Evolutionary conservation across 92 coral and sea anemone genomes (phyloP).

Genomic region (Parazoanthus darwini): DNA sequence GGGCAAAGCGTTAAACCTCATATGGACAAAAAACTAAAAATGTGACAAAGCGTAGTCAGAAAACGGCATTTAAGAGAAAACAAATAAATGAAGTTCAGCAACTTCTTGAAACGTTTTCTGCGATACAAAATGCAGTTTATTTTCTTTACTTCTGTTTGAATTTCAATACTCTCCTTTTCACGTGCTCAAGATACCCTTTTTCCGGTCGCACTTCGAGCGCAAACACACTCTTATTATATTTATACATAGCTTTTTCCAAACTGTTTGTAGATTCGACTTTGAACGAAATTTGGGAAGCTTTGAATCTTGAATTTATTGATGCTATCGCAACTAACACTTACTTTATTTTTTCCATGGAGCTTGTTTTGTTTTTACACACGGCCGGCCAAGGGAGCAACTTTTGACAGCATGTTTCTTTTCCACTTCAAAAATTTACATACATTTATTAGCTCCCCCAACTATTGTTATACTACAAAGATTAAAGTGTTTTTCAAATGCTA

Average conservation of each 20-base stretch:
- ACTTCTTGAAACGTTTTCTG: neutral
- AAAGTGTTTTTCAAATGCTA: neutral
- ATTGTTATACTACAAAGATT: neutral
- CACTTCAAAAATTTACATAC: slow-evolving; percentile 6
- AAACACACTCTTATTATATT: neutral
- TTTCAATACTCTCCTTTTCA: neutral
- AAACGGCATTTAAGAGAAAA: neutral
- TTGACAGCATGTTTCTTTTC: neutral
- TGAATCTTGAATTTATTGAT: neutral
- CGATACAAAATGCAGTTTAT: neutral
- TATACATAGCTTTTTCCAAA: neutral
- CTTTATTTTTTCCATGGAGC: too few relatives aligned
- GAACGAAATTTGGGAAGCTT: neutral
- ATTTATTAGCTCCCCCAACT: neutral
- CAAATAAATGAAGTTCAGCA: neutral
- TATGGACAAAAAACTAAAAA: neutral
- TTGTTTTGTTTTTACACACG: too few relatives aligned
- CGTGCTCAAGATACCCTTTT: neutral
- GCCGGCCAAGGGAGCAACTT: neutral
- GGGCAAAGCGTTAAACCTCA: neutral
- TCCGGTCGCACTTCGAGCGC: neutral
- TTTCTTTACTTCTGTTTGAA: neutral
- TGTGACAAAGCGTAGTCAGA: neutral
- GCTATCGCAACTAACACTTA: neutral
- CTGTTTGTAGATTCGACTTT: neutral